Evolutionary conservation across 2,113 vertebrate genomes (phyloP), one percentile per base, ranked within the genome.

Genomic region (Halichoeres trimaculatus): DNA sequence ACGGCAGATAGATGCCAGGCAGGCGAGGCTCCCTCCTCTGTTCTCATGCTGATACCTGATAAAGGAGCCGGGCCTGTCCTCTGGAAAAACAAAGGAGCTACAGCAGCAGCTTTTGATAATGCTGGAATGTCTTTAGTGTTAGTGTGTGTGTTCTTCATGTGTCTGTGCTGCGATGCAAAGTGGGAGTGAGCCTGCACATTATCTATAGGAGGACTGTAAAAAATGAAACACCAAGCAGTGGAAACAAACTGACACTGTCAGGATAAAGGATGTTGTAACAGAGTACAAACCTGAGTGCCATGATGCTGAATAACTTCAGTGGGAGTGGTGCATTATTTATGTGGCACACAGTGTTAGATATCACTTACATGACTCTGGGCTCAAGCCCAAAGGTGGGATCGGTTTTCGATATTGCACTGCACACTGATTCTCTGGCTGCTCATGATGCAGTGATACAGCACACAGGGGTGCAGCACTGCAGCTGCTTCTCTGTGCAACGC

Each of bases 31-130:
- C 10, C 16, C 48, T 81, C 59, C 51, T 68, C 74, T 70, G 73
- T 78, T 89, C 82, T 78, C 78, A 82, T 76, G 69, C 82, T 85
- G 59, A 89, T 84, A 82, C 65, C 80, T 85, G 90, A 89, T 89
- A 90, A 88, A 85, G 58, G 48, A 36, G 77, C 65, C 71, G 54
- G 70, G 70, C 60, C 52, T 77, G 70, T 82, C 78, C 76, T 77
- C 69, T 74, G 58, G 48, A 85, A 71, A 74, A 84, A 82, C 66
- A 87, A 78, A 88, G 74, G 45, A 69, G 34, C 63, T 57, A 47
- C 83, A 80, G 79, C 82, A 84, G 78, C 76, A 65, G 24, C 0
- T 4, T 60, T 53, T 72, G 88, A 91, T 89, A 87, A 80, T 45
- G 5, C 70, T 75, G 80, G 85, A 87, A 88, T 85, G 61, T 78